Evolutionary conservation across 2,113 vertebrate species (phyloP), one percentile per base, ranked within the genome.

Genomic region (Oryzias melastigma): DNA sequence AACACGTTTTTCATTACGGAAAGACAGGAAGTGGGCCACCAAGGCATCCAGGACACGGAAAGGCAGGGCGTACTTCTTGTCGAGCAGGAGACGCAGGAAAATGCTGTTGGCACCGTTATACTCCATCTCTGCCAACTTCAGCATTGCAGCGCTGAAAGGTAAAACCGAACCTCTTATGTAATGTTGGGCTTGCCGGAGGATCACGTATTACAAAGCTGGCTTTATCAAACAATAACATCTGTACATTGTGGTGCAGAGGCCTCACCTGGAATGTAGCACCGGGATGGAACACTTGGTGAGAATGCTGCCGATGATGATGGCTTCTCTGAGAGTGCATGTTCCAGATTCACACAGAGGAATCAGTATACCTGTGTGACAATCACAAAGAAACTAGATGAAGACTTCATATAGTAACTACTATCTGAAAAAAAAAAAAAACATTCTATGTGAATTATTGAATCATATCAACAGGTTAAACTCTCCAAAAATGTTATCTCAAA

Each of bases 81-180:
- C 97, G 1, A 99, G 92, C 75, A 99, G 76, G 50, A 98, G 91
- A 0, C 97, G 93, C 43, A 99, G 93, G 88, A 98, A 99, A 85
- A 99, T 96, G 87, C 97, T 99, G 90, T 94, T 99, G 83, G 97
- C 96, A 0, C 97, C 96, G 0, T 93, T 99, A 84, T 98, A 98
- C 35, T 93, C 94, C 95, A 97, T 97, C 88, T 99, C 97, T 0
- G 97, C 95, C 27, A 98, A 90, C 82, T 98, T 99, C 48, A 99
- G 92, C 96, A 98, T 95, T 19, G 96, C 95, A 0, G 96, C 97
- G 0, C 97, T 99, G 88, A 0, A 1, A 25, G 44, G 24, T 58
- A 68, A 42, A 8, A 59, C 6, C 14, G 10, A 10, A 40, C n/a
- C 6, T 29, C 46, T 81, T 73, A 77, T 27, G n/a, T 16, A 75